These are phyloP conservation scores for Pammene fasciana DNA, from an alignment of 2,888 invertebrate genomes.

Conservation along the genomic window DNA sequence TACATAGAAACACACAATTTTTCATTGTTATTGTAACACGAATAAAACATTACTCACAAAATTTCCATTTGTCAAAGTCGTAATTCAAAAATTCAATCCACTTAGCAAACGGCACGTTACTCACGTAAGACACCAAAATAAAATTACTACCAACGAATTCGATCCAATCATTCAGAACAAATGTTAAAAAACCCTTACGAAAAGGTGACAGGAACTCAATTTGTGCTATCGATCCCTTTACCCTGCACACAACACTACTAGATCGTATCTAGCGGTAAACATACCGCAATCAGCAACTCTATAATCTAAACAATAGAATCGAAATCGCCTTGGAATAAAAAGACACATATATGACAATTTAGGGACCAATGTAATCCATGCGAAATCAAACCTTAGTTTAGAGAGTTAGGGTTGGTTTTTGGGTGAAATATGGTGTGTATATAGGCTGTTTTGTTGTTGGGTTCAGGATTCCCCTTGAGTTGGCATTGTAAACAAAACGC, in stretches of 20 bases:
- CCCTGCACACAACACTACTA: constrained; percentile 30
- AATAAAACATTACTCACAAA: neutral
- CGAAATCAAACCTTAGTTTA: constrained; percentile 48
- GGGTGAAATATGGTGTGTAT: constrained; percentile 43
- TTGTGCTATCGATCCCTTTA: constrained; percentile 64
- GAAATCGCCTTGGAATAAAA: constrained; percentile 45
- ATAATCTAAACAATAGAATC: constrained; percentile 44
- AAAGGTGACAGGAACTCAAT: constrained; percentile 65
- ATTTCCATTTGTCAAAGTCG: neutral
- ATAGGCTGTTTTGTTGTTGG: constrained; percentile 49
- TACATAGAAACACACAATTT: too few relatives aligned
- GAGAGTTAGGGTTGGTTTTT: constrained; percentile 52
- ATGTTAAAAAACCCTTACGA: constrained; percentile 53
- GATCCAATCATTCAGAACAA: constrained; percentile 42
- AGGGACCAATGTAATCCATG: constrained; percentile 36
- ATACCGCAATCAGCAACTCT: constrained; percentile 45
- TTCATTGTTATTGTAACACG: too few relatives aligned
- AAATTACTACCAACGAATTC: constrained; percentile 29
- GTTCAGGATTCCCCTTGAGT: constrained; percentile 69
- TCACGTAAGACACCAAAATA: constrained; percentile 2
- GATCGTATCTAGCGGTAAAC: neutral
- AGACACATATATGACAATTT: constrained; percentile 48
- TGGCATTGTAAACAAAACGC: constrained; percentile 81
- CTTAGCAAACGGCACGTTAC: neutral
- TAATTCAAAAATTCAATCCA: neutral